Base-by-base conservation (phyloP, 1,140 invertebrate genomes). In the Heliconius hermathena region DNA sequence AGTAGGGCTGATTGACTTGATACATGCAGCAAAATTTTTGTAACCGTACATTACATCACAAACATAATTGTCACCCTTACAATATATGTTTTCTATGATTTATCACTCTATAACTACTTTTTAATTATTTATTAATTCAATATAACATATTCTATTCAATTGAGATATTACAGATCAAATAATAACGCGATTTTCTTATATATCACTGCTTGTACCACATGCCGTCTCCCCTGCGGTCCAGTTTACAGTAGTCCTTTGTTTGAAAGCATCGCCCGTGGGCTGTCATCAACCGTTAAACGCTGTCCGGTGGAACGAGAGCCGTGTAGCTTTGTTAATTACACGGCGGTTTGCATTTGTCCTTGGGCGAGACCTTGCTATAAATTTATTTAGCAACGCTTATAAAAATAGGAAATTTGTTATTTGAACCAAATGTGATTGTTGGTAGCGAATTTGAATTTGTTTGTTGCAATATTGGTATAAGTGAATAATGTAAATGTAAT, bases 281-380 rank as follows among this genome's bases (percentile, higher is more conserved):
- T 89, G 89, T 91, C 91, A 88, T 92, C 91, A 91, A 88, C 86
- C 87, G 87, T 90, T 90, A 90, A 91, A 89, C 82, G 87, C 54
- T 86, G 87, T 82, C 83, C 85, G 85, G 84, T 82, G 83, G 81
- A 88, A 87, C 82, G 83, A 85, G 83, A 80, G 77, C 81, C 80
- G 81, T 83, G 82, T 87, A 87, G 87, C 88, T 90, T 89, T 91
- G 91, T 90, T 93, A 89, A 91, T 91, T 93, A 91, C 88, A 91
- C 87, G 86, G 85, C 83, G 85, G 86, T 88, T 87, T 90, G 87
- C 78, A 83, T 88, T 82, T 85, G 88, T 89, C 87, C 88, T 90
- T 88, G 75, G 88, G 84, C 79, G 75, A 83, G 78, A 83, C 80
- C 84, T 83, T 84, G 83, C 82, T 79, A 86, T 81, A 81, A 85